Base-by-base conservation (phyloP, 2,888 invertebrate genomes). In the Xylota segnis region DNA sequence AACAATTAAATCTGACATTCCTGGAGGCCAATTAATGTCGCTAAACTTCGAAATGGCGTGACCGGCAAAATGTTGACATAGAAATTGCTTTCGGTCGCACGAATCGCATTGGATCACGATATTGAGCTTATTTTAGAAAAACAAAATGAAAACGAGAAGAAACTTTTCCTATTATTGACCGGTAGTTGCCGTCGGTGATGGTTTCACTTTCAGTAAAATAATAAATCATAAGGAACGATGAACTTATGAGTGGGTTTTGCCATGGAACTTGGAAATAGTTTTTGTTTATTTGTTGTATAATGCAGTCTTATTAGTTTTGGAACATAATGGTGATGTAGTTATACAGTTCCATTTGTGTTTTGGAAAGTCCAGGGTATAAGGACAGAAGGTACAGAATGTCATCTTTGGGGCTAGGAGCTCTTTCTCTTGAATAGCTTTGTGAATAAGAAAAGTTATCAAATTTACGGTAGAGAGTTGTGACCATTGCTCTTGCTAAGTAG, bases 1-100 rank as follows among this genome's bases (percentile, higher is more conserved):
- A 34, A 16, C 56, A 16, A 56, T 56, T 34, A 34, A 56, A 56
- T 56, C 56, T 34, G 56, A 34, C 56, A 56, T 56, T 56, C 16
- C 10, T 16, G 56, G 34, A 14, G 7, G 56, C 16, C 34, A 56
- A 56, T 34, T 56, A 56, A 56, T 59, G 59, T 59, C 43, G 59
- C 59, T 27, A 59, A 59, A 10, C 1, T 37, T 58, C 5, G 23
- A 43, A 23, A 59, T 59, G 23, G 59, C 59, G 59, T 59, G 59
- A 43, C 29, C 32, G 32, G 16, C 16, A 32, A 56, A 56, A 56
- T 29, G 29, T 56, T 56, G 54, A 56, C n/a, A 32, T 32, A 56
- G 5, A 56, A 56, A 56, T 56, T n/a, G 54, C 32, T 32, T 32
- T 1, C 0, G 32, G 32, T 56, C 16, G n/a, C 32, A 32, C 2